These are phyloP conservation scores for Euwallacea similis DNA, from an alignment of 1,140 invertebrate genomes.

Conservation along the genomic window DNA sequence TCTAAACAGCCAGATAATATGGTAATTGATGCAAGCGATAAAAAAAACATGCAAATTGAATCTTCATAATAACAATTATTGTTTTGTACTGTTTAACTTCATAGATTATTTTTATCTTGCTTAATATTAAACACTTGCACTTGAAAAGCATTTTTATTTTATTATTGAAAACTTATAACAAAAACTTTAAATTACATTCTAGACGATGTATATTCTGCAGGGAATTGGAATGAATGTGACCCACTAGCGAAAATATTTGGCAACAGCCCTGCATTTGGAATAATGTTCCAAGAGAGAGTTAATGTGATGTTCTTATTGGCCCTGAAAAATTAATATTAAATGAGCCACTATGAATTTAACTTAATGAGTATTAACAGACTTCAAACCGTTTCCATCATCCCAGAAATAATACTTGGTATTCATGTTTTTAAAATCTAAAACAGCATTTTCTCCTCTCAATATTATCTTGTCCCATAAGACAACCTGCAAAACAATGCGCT, in stretches of 20 bases:
- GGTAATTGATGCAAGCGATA: conserved; percentile 58
- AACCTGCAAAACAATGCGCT: conserved; percentile 63
- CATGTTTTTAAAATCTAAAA: conserved; percentile 90
- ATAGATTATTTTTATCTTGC: too few species aligned
- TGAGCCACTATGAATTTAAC: background rate
- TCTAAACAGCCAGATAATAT: conserved; percentile 63
- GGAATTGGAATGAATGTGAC: conserved; percentile 86
- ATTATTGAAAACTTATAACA: too few species aligned
- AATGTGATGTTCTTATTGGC: conserved; percentile 92
- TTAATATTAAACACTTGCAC: too few species aligned
- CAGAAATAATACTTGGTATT: conserved; percentile 99
- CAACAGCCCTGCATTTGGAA: conserved; percentile 95
- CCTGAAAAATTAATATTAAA: conserved; percentile 58
- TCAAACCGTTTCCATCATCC: conserved; percentile 97
- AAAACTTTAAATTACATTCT: conserved; percentile 60
- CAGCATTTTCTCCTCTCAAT: conserved; percentile 86
- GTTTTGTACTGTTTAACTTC: background rate
- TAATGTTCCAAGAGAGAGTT: conserved; percentile 96
- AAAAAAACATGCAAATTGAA: conserved; percentile 68
- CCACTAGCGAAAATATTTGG: conserved; percentile 83
- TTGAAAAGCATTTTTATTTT: too few species aligned
- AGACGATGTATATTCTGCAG: conserved; percentile 80
- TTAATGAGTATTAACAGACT: conserved; percentile 61
- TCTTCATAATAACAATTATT: background rate
- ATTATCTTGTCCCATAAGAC: conserved; percentile 99